A percentile compares a stretch with the other conserved stretches of the same genome.
Evolutionary conservation across 2,797 vertebrate genomes (phyloP).

Genomic region (Bryconaethiops microstoma): DNA sequence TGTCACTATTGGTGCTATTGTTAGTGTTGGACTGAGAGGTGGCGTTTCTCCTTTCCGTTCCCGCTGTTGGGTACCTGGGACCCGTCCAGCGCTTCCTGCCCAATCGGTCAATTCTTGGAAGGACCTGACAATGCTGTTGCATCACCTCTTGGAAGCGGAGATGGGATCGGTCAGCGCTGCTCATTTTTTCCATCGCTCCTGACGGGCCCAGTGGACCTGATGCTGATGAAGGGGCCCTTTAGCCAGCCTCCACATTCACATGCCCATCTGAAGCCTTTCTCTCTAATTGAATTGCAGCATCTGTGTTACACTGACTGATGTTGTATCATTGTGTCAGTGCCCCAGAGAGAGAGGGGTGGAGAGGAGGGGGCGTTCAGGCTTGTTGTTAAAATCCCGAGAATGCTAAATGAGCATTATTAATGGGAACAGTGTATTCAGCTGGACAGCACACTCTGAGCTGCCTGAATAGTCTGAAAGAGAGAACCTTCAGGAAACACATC

Average conservation of each 20-base stretch:
- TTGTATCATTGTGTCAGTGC: conserved; percentile 64
- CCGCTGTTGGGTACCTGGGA: not conserved
- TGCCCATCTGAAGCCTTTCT: conserved; percentile 71
- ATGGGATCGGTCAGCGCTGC: conserved; percentile 36
- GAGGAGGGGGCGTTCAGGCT: conserved; percentile 53
- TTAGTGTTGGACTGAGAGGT: not conserved
- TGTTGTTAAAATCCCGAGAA: conserved; percentile 62
- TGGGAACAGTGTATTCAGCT: conserved; percentile 62
- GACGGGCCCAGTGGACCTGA: conserved; percentile 49
- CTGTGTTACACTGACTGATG: conserved; percentile 63
- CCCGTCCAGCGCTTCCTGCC: not conserved
- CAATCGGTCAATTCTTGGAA: conserved; percentile 15
- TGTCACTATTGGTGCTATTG: not conserved
- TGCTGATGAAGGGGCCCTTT: conserved; percentile 74
- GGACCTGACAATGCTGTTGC: not conserved
- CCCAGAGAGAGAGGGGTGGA: conserved; percentile 55
- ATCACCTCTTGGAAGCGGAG: conserved; percentile 10
- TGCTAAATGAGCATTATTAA: conserved; percentile 74
- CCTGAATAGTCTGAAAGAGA: not conserved
- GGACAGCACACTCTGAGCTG: conserved; percentile 47
- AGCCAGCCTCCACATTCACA: conserved; percentile 64
- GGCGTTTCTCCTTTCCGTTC: not conserved
- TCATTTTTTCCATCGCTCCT: conserved; percentile 34
- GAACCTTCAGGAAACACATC: conserved; percentile 45
- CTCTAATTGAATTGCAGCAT: conserved; percentile 76